Evolutionary conservation across 30 jellyfish, hydroid and myxozoan genomes (phyloP).

Genomic region (Pelagia noctiluca): DNA sequence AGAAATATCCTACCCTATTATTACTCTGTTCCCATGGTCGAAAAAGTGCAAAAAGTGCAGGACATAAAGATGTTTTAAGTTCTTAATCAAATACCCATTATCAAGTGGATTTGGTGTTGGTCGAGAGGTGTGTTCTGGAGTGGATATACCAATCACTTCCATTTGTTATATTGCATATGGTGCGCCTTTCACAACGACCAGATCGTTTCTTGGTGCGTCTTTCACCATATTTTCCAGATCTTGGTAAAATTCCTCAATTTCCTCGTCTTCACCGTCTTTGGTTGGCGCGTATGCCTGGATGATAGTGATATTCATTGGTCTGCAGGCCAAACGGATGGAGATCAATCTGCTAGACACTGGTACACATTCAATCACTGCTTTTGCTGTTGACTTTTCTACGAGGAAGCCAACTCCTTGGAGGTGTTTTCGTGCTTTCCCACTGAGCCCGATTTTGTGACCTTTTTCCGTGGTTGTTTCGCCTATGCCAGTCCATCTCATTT

Average conservation of each 20-base stretch:
- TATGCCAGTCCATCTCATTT: constrained; percentile 58
- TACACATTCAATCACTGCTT: constrained; percentile 40
- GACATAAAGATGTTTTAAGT: too few relatives aligned
- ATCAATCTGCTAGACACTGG: constrained; percentile 66
- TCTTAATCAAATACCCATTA: too few relatives aligned
- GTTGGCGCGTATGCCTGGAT: constrained; percentile 70
- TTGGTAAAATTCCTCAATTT: constrained; percentile 44
- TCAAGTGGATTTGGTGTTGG: neutral
- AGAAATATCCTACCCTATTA: too few relatives aligned
- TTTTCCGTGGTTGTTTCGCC: constrained; percentile 44
- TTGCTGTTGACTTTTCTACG: constrained; percentile 39
- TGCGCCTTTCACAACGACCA: constrained; percentile 22
- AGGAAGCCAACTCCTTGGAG: constrained; percentile 61
- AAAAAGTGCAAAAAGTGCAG: too few relatives aligned
- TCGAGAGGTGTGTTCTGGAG: neutral
- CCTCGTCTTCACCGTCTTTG: constrained; percentile 33
- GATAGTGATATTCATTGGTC: constrained; percentile 43
- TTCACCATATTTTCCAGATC: constrained; percentile 45
- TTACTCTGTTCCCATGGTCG: too few relatives aligned
- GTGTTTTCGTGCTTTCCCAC: constrained; percentile 40
- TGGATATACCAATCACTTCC: too few relatives aligned
- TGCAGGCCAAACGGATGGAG: constrained; percentile 38
- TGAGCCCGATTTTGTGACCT: constrained; percentile 52
- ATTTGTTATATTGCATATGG: too few relatives aligned
- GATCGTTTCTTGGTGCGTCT: constrained; percentile 42